A percentile compares a stretch with the other conserved stretches of the same genome.
Evolutionary conservation across 2,888 invertebrate species (phyloP).

Genomic region (Sminthurides aquaticus): DNA sequence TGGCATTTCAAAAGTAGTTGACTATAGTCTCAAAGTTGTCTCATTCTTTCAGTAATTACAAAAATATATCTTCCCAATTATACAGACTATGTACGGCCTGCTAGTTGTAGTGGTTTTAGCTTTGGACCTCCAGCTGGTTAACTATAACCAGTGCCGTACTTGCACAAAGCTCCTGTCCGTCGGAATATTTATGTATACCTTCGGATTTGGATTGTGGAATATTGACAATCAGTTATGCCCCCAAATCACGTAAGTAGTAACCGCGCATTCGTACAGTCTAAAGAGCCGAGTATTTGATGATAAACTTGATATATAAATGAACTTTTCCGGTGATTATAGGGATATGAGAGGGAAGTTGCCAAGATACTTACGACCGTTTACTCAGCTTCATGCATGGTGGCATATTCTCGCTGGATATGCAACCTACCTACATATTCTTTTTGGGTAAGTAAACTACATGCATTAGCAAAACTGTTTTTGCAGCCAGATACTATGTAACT

Average conservation of each 20-base stretch:
- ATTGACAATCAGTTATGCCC: constrained; percentile 48
- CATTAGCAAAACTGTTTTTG: background rate
- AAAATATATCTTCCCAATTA: no score
- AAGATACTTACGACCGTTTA: constrained; percentile 44
- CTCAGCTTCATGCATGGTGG: constrained; percentile 51
- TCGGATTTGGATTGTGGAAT: constrained; percentile 49
- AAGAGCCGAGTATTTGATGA: background rate
- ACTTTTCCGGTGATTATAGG: no score
- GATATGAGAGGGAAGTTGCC: constrained; percentile 41
- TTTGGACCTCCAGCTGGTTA: constrained; percentile 38
- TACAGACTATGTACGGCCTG: constrained; percentile 47
- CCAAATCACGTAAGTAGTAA: constrained; percentile 44
- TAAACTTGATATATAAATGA: no score
- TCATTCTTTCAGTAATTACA: no score
- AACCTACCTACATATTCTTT: constrained; percentile 47
- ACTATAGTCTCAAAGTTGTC: no score
- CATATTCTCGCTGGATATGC: constrained; percentile 49
- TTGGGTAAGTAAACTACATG: constrained; percentile 34
- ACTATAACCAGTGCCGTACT: constrained; percentile 40
- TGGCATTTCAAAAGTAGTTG: background rate
- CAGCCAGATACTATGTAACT: background rate
- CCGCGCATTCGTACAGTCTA: no score
- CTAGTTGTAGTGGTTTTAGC: constrained; percentile 44
- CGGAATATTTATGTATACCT: constrained; percentile 44
- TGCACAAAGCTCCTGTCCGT: constrained; percentile 38